A percentile compares a stretch with the other conserved stretches of the same genome.
Conservation (phyloP, 2,113 vertebrate genomes). For the Nycticorax nycticorax region DNA sequence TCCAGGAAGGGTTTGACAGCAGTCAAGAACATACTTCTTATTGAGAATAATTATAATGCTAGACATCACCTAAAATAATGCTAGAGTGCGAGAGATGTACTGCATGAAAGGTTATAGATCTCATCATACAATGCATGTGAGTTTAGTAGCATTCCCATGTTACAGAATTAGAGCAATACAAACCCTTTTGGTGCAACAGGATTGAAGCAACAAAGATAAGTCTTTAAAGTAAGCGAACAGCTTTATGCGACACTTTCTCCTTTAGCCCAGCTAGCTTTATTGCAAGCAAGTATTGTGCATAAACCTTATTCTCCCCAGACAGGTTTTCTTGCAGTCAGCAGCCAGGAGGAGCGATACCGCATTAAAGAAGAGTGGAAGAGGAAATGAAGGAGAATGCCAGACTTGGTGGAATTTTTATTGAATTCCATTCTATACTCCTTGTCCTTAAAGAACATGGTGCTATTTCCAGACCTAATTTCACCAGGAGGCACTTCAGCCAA, state of each 20-base stretch:
- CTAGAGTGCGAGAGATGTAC: background rate
- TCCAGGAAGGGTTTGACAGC: no score
- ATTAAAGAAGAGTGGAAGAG: background rate
- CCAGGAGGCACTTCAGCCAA: background rate
- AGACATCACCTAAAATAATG: background rate
- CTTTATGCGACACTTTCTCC: background rate
- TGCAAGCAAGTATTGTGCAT: background rate
- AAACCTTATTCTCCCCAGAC: background rate
- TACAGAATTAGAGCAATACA: background rate
- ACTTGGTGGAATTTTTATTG: conserved; percentile 1
- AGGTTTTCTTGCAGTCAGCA: background rate
- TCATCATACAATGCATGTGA: accelerated
- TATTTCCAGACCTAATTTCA: background rate
- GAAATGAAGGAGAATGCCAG: conserved; percentile 40
- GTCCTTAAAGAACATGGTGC: background rate
- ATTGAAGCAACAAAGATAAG: background rate
- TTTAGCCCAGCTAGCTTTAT: background rate
- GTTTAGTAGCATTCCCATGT: background rate
- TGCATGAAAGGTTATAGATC: background rate
- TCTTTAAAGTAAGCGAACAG: background rate
- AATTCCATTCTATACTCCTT: background rate
- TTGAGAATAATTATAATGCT: background rate
- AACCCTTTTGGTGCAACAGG: background rate
- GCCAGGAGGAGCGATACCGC: background rate
- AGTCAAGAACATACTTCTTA: background rate